Conservation (phyloP, 2,888 invertebrate species). For the Microctonus aethiopoides region DNA sequence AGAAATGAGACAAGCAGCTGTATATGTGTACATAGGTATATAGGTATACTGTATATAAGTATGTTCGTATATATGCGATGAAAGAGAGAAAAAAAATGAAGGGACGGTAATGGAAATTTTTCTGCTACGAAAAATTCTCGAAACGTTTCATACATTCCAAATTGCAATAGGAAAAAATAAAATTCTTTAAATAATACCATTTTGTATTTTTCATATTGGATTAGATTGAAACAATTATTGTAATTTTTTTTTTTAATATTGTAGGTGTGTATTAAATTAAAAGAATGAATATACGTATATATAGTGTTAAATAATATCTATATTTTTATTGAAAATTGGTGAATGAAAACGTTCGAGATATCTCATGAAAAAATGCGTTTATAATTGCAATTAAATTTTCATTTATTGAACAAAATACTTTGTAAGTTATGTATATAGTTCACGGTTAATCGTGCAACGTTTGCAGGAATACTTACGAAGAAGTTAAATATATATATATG, state of each 20-base stretch:
- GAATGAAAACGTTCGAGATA: too few relatives aligned
- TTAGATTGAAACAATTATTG: not conserved
- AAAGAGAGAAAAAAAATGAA: conserved; percentile 5
- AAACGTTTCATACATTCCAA: conserved; percentile 27
- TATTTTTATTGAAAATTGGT: too few relatives aligned
- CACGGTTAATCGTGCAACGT: conserved; percentile 25
- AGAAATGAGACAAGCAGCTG: conserved; percentile 7
- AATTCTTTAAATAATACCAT: not conserved
- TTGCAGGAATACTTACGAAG: conserved; percentile 3
- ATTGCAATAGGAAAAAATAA: conserved; percentile 13
- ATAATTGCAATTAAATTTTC: conserved; percentile 20
- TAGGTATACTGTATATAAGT: not conserved
- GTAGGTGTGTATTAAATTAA: too few relatives aligned
- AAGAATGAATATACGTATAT: too few relatives aligned
- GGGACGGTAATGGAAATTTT: conserved; percentile 25
- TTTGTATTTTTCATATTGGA: not conserved
- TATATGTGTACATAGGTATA: too few relatives aligned
- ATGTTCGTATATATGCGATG: not conserved
- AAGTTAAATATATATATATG: conserved; percentile 8
- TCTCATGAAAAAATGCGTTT: conserved; percentile 17
- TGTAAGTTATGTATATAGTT: not conserved
- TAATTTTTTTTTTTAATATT: not conserved
- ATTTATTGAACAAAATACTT: conserved; percentile 6
- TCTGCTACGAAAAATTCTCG: conserved; percentile 14
- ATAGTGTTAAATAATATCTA: too few relatives aligned